Percentiles rank a stretch among this genome's conserved stretches.
Evolutionary conservation across 2,888 invertebrate genomes (phyloP).

Genomic region (Laothoe populi): DNA sequence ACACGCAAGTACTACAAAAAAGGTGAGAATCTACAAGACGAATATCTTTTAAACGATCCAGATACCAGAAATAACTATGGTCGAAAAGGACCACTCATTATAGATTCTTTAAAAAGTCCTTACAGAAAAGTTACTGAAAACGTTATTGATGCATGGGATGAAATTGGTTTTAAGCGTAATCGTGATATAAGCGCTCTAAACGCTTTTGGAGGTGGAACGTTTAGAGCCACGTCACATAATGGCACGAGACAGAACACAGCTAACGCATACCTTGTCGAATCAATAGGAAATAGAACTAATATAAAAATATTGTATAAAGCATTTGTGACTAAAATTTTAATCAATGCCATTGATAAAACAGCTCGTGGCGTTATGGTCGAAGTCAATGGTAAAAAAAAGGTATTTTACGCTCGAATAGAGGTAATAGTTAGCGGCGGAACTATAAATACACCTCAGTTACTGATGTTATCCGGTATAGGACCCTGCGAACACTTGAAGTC

Average conservation of each 20-base stretch:
- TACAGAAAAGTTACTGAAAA: conserved; percentile 13
- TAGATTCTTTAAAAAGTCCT: conserved; percentile 25
- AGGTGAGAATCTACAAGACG: conserved; percentile 25
- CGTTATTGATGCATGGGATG: conserved; percentile 23
- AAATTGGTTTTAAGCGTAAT: conserved; percentile 50
- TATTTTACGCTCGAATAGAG: conserved; percentile 43
- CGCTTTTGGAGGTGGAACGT: conserved; percentile 67
- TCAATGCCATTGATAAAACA: conserved; percentile 44
- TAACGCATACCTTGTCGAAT: conserved; percentile 69
- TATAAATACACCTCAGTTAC: conserved; percentile 65
- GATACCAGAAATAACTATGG: conserved; percentile 24
- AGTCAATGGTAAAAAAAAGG: conserved; percentile 25
- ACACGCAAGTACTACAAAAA: conserved; percentile 71
- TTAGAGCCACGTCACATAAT: conserved; percentile 64
- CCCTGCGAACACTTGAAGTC: conserved; percentile 53
- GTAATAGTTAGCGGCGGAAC: conserved; percentile 68
- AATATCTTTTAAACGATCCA: conserved; percentile 10
- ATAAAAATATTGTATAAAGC: conserved; percentile 65
- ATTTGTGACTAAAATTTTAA: conserved; percentile 50
- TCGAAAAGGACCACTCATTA: conserved; percentile 24
- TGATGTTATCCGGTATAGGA: conserved; percentile 74
- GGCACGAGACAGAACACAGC: conserved; percentile 72
- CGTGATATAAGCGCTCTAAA: conserved; percentile 58
- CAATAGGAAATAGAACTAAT: conserved; percentile 45
- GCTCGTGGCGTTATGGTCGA: conserved; percentile 30